Base-by-base conservation (phyloP, 2,888 invertebrate genomes). In the Pristionchus exspectatus region DNA sequence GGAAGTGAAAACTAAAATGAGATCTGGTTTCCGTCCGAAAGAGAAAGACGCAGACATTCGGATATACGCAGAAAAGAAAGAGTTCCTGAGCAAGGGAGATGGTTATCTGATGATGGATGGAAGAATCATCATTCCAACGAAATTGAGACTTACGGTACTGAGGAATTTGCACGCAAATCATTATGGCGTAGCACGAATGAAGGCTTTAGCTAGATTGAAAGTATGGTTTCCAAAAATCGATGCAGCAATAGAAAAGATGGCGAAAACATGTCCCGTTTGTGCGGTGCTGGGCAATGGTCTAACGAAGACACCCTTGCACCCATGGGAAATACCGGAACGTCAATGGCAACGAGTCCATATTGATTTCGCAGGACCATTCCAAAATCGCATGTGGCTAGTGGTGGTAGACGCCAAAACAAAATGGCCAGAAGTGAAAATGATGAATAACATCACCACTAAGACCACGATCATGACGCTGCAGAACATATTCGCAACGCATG, bases 401-500 rank as follows among this genome's bases (percentile, higher is more conserved):
- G 54, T 66, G 2, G 90, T 90, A 5, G 87, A 81, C 33, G 90
- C 90, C n/a, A n/a, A n/a, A n/a, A n/a, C n/a, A n/a, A n/a, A n/a
- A n/a, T n/a, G n/a, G n/a, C n/a, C n/a, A n/a, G 90, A 90, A 50
- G 66, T 72, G 10, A 66, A 44, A 1, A 33, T 66, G 50, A 90
- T 83, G 88, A 38, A 21, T 7, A 77, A 59, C 18, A 90, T 50
- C 12, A 30, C 90, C 1, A 24, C 18, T 2, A 27, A 18, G 9
- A 88, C 90, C 24, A 88, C 66, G 21, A 66, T 10, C 66, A 2
- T 38, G 4, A 38, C 21, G 14, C 56, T 93, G 3, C 74, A 86
- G 16, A 24, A 30, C 3, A 30, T 93, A 1, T 91, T 93, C 72
- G 66, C 66, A 18, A 44, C 24, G 0, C 86, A 90, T 72, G 93